phyloP scores from a whole-genome alignment of 2,888 invertebrate species.

The Creontiades dilutus region DNA sequence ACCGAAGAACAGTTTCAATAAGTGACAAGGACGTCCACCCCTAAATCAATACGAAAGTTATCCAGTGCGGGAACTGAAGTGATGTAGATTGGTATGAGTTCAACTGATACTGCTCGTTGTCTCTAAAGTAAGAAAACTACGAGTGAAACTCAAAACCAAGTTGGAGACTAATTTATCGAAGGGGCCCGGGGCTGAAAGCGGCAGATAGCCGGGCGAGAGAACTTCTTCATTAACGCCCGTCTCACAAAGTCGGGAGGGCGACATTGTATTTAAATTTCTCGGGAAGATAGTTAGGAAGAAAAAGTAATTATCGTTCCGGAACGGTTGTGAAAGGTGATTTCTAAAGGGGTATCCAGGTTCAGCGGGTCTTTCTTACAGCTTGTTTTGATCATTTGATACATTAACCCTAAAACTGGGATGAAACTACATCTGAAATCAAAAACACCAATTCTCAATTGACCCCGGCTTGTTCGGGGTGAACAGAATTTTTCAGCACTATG shows the following conservation, averaged over 20 bases:
- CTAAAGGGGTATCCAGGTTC: neutral
- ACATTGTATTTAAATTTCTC: constrained; percentile 3
- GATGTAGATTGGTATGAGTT: neutral
- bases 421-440: too few relatives aligned
- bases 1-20: too few relatives aligned
- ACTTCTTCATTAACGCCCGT: constrained; percentile 20
- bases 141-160: constrained; percentile 15
- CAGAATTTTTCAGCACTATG: too few relatives aligned
- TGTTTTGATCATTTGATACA: too few relatives aligned
- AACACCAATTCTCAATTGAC: too few relatives aligned
- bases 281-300: neutral
- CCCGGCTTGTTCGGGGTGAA: too few relatives aligned
- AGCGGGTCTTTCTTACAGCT: neutral
- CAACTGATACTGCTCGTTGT: neutral
- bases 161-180: constrained; percentile 23
- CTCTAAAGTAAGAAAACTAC: neutral
- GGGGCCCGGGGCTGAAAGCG: constrained; percentile 1
- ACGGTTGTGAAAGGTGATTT: neutral
- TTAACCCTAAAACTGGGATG: too few relatives aligned
- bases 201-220: neutral
- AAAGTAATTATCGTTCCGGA: neutral
- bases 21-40: too few relatives aligned
- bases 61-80: too few relatives aligned
- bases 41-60: too few relatives aligned
- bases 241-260: neutral